These are phyloP conservation scores for Platichthys stellatus DNA, from an alignment of 2,113 vertebrate genomes.

Conservation along the genomic window DNA sequence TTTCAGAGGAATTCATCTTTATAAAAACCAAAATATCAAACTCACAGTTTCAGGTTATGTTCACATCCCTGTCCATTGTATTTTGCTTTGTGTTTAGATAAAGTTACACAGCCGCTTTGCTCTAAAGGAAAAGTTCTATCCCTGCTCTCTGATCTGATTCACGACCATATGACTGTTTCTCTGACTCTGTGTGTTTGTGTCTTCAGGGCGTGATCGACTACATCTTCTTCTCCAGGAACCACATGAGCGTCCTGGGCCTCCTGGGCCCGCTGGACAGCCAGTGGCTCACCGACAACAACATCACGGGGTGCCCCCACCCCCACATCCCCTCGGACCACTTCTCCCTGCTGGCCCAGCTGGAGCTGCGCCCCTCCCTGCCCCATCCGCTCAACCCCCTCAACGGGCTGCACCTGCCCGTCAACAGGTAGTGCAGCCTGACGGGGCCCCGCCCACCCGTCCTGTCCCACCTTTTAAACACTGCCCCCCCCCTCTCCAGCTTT, in stretches of 20 bases:
- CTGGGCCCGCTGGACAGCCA: constrained; percentile 96
- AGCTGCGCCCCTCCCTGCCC: constrained; percentile 89
- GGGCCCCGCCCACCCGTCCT: not conserved
- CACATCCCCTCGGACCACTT: constrained; percentile 99
- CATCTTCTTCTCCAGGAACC: constrained; percentile 99
- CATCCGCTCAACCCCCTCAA: constrained; percentile 88
- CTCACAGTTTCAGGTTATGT: too few species aligned
- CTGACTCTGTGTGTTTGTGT: not conserved
- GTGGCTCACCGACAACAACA: constrained; percentile 97
- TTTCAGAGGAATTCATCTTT: too few species aligned
- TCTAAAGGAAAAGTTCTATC: too few species aligned
- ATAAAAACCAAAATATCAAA: too few species aligned
- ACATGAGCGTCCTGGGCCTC: constrained; percentile 95
- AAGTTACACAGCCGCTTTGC: too few species aligned
- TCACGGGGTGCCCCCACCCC: constrained; percentile 98
- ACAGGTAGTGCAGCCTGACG: constrained; percentile 90
- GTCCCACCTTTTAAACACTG: constrained; percentile 43
- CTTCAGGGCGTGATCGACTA: constrained; percentile 98
- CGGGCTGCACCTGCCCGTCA: constrained; percentile 91
- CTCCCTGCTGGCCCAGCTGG: constrained; percentile 98
- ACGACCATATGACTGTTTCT: too few species aligned
- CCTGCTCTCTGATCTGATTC: too few species aligned
- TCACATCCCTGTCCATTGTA: too few species aligned
- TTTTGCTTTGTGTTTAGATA: too few species aligned
- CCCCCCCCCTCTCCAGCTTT: constrained; percentile 24